Evolutionary conservation across 2,113 vertebrate genomes (phyloP).

Genomic region (Okapia johnstoni): DNA sequence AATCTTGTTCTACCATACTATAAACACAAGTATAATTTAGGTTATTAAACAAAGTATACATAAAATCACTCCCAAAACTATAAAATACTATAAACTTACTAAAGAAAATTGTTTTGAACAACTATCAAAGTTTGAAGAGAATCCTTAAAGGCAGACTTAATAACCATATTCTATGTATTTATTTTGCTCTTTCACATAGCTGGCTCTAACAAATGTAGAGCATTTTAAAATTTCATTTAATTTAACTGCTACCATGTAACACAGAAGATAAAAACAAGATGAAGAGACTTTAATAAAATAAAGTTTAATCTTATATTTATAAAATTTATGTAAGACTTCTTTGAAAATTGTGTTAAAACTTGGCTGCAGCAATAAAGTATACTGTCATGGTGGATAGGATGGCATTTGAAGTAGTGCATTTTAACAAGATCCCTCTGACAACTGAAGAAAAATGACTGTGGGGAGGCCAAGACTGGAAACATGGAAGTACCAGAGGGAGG

Average conservation of each 20-base stretch:
- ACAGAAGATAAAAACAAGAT: background rate
- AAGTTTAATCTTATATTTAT: background rate
- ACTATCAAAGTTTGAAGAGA: background rate
- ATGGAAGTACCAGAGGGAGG: background rate
- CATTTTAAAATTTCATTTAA: constrained; percentile 42
- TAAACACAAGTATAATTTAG: background rate
- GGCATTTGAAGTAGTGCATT: background rate
- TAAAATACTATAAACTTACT: background rate
- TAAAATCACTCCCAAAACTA: background rate
- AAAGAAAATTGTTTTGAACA: background rate
- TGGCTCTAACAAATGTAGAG: constrained; percentile 19
- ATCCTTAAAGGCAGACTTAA: background rate
- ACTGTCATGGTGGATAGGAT: background rate
- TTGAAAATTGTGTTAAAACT: constrained; percentile 1
- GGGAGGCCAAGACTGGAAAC: background rate
- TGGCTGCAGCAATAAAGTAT: background rate
- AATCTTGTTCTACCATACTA: background rate
- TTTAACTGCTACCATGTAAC: constrained; percentile 18
- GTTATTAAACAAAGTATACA: background rate
- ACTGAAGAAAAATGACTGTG: background rate
- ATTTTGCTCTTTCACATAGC: background rate
- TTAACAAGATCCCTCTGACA: background rate
- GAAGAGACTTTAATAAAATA: background rate
- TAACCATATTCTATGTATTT: background rate
- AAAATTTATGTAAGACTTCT: constrained; percentile 16